Percentiles rank a stretch among this genome's conserved stretches.
phyloP scores from a whole-genome alignment of 2,888 invertebrate genomes.

The Cinara cedri region DNA sequence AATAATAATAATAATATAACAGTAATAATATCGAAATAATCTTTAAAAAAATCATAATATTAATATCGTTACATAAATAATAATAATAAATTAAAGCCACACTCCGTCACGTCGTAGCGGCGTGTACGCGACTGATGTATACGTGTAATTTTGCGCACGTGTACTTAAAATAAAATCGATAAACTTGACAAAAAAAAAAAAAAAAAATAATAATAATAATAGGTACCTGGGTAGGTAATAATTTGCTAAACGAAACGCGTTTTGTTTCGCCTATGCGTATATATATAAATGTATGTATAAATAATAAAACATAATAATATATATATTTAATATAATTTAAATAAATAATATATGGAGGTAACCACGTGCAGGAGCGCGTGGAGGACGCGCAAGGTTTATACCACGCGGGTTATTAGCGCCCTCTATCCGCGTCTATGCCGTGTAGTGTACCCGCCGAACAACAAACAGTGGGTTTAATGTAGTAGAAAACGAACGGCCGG shows the following conservation, averaged over 20 bases:
- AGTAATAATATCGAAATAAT: not conserved
- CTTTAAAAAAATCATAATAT: not conserved
- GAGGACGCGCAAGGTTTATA: not conserved
- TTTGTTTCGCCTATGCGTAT: not conserved
- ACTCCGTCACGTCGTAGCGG: too few relatives aligned
- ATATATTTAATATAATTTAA: constrained; percentile 37
- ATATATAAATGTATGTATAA: not conserved
- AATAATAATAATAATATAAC: constrained; percentile 11
- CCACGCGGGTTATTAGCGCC: too few relatives aligned
- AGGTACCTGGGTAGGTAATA: too few relatives aligned
- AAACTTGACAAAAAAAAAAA: not conserved
- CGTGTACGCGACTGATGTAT: not conserved
- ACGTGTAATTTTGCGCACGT: not conserved
- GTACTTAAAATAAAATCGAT: not conserved
- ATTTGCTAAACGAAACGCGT: not conserved
- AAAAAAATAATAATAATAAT: constrained; percentile 3
- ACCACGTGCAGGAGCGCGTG: not conserved
- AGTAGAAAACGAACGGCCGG: constrained; percentile 18
- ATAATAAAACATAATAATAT: not conserved
- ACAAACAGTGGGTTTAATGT: constrained; percentile 49
- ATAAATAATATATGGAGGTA: constrained; percentile 37
- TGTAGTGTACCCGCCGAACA: constrained; percentile 30
- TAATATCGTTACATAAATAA: too few relatives aligned
- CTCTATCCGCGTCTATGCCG: not conserved
- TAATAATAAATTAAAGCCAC: too few relatives aligned